Conservation (phyloP, 92 coral and sea anemone genomes). For the Chrysogorgia sp. region DNA sequence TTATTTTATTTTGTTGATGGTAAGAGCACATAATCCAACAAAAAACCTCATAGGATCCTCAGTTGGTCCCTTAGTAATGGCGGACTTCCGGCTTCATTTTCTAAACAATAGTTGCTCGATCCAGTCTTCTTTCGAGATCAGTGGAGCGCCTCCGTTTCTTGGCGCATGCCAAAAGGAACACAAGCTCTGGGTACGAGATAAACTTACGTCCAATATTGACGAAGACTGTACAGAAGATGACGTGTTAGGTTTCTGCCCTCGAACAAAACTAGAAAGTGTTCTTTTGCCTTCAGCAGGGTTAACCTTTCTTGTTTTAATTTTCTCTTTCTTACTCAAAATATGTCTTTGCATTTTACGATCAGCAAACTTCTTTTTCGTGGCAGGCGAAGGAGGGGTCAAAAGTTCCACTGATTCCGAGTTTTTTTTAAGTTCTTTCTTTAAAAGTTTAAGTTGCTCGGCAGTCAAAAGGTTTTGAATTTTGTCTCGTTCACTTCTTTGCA, state of each 20-base stretch:
- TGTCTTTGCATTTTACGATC: constrained; percentile 6
- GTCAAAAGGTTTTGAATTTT: constrained; percentile 75
- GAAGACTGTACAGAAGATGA: constrained; percentile 15
- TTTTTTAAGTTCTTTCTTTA: constrained; percentile 54
- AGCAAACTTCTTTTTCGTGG: constrained; percentile 23
- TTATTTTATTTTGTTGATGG: no score
- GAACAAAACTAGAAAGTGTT: constrained; percentile 23
- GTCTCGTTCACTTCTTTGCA: constrained; percentile 65
- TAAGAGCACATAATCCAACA: no score
- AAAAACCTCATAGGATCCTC: no score
- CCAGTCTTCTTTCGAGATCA: no score
- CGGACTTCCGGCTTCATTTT: no score
- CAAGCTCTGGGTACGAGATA: neutral
- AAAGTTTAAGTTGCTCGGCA: constrained; percentile 68
- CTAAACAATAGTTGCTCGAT: no score
- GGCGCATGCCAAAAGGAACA: constrained; percentile 12
- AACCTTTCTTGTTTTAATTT: neutral
- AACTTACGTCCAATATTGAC: constrained; percentile 26
- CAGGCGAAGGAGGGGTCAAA: constrained; percentile 65
- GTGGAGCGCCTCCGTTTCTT: no score
- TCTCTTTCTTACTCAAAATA: neutral
- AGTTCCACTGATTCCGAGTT: constrained; percentile 36
- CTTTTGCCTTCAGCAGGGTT: constrained; percentile 3
- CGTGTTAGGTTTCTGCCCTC: constrained; percentile 2
- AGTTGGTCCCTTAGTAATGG: no score